Evolutionary conservation across 2,888 invertebrate species (phyloP).

Genomic region (Eilema griseolum): DNA sequence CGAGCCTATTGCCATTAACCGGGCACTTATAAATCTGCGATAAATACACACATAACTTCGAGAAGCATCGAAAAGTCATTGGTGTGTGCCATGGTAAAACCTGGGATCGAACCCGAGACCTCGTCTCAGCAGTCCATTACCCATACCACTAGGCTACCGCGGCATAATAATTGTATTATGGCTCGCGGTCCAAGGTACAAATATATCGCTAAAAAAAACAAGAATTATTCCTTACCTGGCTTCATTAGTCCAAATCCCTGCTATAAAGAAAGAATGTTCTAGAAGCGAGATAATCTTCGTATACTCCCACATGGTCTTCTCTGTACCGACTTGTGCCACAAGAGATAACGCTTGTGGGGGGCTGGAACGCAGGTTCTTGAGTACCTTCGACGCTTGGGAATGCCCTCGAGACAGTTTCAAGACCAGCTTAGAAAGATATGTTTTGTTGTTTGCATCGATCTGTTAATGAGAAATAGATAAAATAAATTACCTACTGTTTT

Average conservation of each 20-base stretch:
- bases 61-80: too few species aligned
- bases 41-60: too few species aligned
- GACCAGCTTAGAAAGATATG: constrained; percentile 77
- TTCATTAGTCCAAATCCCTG: constrained; percentile 80
- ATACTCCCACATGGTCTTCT: constrained; percentile 84
- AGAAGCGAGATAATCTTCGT: constrained; percentile 78
- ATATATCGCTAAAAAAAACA: too few species aligned
- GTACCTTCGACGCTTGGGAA: constrained; percentile 76
- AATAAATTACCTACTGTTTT: not conserved
- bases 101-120: too few species aligned
- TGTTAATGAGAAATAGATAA: constrained; percentile 48
- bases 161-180: too few species aligned
- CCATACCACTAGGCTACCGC: too few species aligned
- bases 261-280: constrained; percentile 81
- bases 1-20: too few species aligned
- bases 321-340: constrained; percentile 78
- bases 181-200: too few species aligned
- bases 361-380: constrained; percentile 74
- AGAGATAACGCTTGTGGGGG: constrained; percentile 78
- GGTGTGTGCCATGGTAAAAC: too few species aligned
- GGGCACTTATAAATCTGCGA: too few species aligned
- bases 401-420: constrained; percentile 81
- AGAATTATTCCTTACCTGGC: constrained; percentile 62
- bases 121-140: too few species aligned
- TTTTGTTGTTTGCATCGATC: constrained; percentile 84